Conservation (phyloP, 2,888 invertebrate species). For the Calliopum simillimum region DNA sequence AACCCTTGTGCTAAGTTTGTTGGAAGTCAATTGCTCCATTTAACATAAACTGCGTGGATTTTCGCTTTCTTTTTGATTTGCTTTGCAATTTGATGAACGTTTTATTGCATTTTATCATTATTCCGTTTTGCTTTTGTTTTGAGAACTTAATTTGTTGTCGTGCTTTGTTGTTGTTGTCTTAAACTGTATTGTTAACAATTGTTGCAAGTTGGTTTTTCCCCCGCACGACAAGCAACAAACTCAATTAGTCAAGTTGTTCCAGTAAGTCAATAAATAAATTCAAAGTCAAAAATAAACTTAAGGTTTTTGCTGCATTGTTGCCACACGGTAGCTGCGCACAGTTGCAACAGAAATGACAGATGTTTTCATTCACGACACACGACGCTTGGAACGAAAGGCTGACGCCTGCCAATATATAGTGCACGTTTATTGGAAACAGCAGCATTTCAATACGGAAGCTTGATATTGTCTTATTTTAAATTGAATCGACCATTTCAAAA, state of each 20-base stretch:
- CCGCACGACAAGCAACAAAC: conserved; percentile 50
- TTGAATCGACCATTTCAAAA: too few species aligned
- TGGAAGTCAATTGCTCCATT: background rate
- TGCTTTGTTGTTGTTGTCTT: conserved; percentile 50
- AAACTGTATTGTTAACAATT: conserved; percentile 41
- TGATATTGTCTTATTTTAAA: too few species aligned
- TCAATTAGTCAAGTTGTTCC: conserved; percentile 66
- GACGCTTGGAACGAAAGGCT: too few species aligned
- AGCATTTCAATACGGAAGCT: too few species aligned
- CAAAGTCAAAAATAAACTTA: conserved; percentile 27
- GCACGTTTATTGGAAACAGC: too few species aligned
- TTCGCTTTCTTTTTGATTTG: background rate
- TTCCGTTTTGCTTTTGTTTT: conserved; percentile 2
- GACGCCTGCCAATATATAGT: too few species aligned
- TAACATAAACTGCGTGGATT: background rate
- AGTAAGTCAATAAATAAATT: conserved; percentile 65
- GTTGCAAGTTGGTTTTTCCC: conserved; percentile 12
- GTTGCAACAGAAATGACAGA: conserved; percentile 57
- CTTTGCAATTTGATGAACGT: background rate
- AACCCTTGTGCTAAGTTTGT: background rate
- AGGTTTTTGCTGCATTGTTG: conserved; percentile 7
- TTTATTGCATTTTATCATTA: conserved; percentile 2
- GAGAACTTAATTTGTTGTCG: conserved; percentile 34
- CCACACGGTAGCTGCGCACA: conserved; percentile 44
- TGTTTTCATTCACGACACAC: conserved; percentile 46